Conservation (phyloP, 2,888 invertebrate genomes). For the Thera britannica region DNA sequence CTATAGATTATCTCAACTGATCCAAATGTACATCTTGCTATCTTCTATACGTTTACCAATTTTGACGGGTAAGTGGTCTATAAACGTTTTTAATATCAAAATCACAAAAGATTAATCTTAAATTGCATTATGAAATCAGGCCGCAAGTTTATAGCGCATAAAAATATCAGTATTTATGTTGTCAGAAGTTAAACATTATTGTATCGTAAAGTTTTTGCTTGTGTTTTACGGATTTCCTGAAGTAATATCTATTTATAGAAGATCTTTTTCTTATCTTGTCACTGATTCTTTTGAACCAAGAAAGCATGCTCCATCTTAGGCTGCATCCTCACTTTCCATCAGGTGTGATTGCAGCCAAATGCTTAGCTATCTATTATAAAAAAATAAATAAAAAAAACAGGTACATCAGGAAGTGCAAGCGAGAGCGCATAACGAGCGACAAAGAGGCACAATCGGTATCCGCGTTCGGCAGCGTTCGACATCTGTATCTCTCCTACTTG, state of each 20-base stretch:
- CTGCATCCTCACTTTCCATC: no score
- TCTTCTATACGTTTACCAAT: neutral
- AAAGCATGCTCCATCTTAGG: no score
- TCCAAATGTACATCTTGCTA: neutral
- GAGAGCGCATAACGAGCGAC: no score
- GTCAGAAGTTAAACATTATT: conserved; percentile 56
- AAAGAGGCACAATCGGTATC: no score
- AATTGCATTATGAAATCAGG: conserved; percentile 36
- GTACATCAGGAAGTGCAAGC: no score
- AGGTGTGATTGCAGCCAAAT: no score
- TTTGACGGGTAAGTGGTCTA: neutral
- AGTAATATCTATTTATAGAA: conserved; percentile 24
- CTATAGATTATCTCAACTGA: neutral
- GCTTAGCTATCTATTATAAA: no score
- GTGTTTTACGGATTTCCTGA: conserved; percentile 37
- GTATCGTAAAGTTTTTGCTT: conserved; percentile 52
- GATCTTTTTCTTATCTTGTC: neutral
- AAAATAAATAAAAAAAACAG: no score
- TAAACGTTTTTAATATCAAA: neutral
- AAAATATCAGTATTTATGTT: conserved; percentile 52
- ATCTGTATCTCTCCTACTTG: no score
- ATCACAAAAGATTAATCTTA: neutral
- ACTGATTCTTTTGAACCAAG: neutral
- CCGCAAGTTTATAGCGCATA: conserved; percentile 52
- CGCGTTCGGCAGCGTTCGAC: no score